A percentile compares a stretch with the other conserved stretches of the same genome.
Conservation (phyloP, 2,113 vertebrate genomes). For the Thinocorus orbignyianus region DNA sequence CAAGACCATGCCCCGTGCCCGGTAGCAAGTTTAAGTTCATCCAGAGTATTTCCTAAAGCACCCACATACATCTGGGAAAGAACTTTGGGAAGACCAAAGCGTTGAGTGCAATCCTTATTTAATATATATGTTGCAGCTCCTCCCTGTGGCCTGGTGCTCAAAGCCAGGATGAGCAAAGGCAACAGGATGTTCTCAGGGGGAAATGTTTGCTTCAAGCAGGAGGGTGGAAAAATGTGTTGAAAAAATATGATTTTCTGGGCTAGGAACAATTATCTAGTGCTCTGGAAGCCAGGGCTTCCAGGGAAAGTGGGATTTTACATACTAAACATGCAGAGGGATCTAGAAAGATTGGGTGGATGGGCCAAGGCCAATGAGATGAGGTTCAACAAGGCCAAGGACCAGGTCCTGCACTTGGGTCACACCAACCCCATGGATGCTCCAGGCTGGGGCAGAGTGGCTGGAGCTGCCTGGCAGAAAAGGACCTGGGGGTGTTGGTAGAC, state of each 20-base stretch:
- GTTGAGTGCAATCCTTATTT: rapidly evolving
- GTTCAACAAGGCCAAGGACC: too few species aligned
- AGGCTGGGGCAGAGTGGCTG: too few species aligned
- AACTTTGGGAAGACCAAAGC: neutral
- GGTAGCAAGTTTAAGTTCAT: neutral
- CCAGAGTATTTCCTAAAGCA: neutral
- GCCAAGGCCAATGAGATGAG: too few species aligned
- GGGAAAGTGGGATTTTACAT: neutral
- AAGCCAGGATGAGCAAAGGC: neutral
- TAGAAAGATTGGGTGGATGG: too few species aligned
- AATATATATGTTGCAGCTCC: neutral
- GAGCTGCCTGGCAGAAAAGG: too few species aligned
- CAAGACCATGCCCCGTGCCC: too few species aligned
- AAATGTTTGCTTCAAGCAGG: neutral
- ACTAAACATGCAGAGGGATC: neutral
- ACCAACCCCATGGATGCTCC: too few species aligned
- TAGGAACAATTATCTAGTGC: too few species aligned
- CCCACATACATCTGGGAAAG: rapidly evolving
- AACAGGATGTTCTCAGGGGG: rapidly evolving
- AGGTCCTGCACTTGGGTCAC: too few species aligned
- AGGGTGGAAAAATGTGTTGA: neutral
- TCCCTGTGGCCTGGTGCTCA: rapidly evolving
- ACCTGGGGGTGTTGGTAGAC: too few species aligned
- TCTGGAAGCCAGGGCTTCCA: neutral
- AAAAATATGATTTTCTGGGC: neutral